Base-by-base conservation (phyloP, 2,113 vertebrate species). In the Todiramphus saurophagus region DNA sequence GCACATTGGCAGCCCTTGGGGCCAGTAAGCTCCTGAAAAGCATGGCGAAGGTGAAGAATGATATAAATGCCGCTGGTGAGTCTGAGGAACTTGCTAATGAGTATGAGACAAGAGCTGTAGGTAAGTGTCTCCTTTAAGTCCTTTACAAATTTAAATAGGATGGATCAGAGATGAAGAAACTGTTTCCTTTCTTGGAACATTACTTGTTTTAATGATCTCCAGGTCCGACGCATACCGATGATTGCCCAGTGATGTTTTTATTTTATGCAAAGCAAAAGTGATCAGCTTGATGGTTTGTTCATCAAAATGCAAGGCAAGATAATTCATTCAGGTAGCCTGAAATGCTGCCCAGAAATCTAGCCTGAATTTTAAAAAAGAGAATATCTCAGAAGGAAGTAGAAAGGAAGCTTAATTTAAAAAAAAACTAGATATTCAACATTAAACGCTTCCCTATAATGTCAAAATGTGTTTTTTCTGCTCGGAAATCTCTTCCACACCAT, bases 21-120 rank as follows among this genome's bases (percentile, higher is more conserved):
- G 99, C 99, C 90, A 99, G 98, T 95, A 99, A 99, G 97, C 99
- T 99, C 87, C 97, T 99, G 95, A 99, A 99, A 97, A 99, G 98
- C 28, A 97, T 99, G 98, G 98, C 99, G 2, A 94, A 96, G 79
- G 99, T 99, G 75, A 99, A 98, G 93, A 99, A 97, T 0, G 98
- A 99, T 70, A 98, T 98, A 70, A 99, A 99, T 4, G 98, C 99
- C 39, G 97, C 98, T 1, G 98, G 98, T 4, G 98, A 98, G 28
- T 99, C 99, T 1, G 97, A 96, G 79, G 98, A 98, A 39, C 98
- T 99, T 1, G 99, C 99, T 15, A 97, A 97, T 7, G 98, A 99
- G 83, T 99, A 99, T 9, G 99, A 99, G 97, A 98, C 98, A 28
- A 99, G 98, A 11, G 99, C 99, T 30, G 99, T 99, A 6, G 99